These are phyloP conservation scores for Allacma fusca DNA, from an alignment of 2,888 invertebrate genomes.

Conservation along the genomic window DNA sequence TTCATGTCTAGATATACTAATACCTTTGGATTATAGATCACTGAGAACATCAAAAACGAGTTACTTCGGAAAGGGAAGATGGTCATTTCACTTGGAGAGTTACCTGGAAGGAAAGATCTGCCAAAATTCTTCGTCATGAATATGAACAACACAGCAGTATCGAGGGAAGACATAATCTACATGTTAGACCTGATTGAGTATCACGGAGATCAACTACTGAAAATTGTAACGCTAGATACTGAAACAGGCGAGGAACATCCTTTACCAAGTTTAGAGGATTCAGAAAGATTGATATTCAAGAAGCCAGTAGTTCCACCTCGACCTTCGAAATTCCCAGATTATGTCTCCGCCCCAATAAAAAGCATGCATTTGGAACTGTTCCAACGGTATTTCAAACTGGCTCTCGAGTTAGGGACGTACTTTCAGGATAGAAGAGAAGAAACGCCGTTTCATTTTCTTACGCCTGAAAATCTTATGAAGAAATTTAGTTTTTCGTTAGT, in stretches of 20 bases:
- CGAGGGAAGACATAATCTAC: slow-evolving; percentile 20
- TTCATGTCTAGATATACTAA: no score
- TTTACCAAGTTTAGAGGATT: neutral
- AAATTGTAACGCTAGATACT: no score
- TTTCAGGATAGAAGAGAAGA: slow-evolving; percentile 34
- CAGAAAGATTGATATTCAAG: neutral
- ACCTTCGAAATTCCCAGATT: slow-evolving; percentile 22
- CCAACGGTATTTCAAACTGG: slow-evolving; percentile 23
- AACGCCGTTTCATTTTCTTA: slow-evolving; percentile 18
- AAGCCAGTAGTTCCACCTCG: slow-evolving; percentile 24
- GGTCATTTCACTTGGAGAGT: slow-evolving; percentile 25
- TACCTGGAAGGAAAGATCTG: slow-evolving; percentile 14
- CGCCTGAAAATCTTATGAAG: slow-evolving; percentile 30
- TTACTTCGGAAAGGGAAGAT: slow-evolving; percentile 15
- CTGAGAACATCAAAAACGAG: slow-evolving; percentile 14
- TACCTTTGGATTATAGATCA: no score
- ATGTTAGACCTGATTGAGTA: slow-evolving; percentile 38
- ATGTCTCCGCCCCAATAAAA: slow-evolving; percentile 37
- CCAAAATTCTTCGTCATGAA: slow-evolving; percentile 35
- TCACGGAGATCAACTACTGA: slow-evolving; percentile 8
- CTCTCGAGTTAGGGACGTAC: slow-evolving; percentile 25
- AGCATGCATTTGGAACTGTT: slow-evolving; percentile 31
- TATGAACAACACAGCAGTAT: slow-evolving; percentile 27
- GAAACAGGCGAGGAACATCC: neutral
- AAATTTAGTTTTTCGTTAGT: slow-evolving; percentile 28